Evolutionary conservation across 2,888 invertebrate species (phyloP).

Genomic region (Synergus itoensis): DNA sequence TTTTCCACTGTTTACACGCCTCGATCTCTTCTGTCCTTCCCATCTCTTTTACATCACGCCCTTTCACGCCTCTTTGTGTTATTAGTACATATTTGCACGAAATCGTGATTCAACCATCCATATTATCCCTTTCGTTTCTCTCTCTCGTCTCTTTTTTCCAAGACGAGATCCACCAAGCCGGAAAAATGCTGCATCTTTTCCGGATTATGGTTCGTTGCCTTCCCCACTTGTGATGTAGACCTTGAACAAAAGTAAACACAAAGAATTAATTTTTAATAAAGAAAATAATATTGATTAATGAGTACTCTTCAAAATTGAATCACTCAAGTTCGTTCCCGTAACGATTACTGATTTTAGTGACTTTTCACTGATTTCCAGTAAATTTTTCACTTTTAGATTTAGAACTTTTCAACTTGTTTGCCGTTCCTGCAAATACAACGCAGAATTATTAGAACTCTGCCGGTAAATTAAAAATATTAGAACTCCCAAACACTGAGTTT

Average conservation of each 20-base stretch:
- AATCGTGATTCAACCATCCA: slow-evolving; percentile 3
- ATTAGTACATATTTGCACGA: slow-evolving; percentile 35
- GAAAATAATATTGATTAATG: neutral
- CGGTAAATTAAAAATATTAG: neutral
- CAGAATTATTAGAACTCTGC: neutral
- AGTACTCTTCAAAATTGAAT: no score
- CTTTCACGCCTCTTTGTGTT: slow-evolving; percentile 27
- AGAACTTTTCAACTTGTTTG: neutral
- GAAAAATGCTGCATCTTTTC: slow-evolving; percentile 29
- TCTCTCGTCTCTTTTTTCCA: neutral
- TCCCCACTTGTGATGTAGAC: neutral
- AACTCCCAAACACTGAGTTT: neutral
- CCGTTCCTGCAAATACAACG: neutral
- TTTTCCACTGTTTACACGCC: slow-evolving; percentile 47
- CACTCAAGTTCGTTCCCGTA: no score
- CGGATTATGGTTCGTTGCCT: slow-evolving; percentile 27
- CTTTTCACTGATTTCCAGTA: no score
- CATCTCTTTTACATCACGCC: slow-evolving; percentile 40
- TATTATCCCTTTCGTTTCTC: slow-evolving; percentile 3
- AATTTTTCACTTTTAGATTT: no score
- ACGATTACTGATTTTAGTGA: no score
- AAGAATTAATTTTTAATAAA: neutral
- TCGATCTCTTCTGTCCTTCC: neutral
- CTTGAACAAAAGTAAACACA: neutral
- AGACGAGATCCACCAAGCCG: neutral